Evolutionary conservation across 1,140 invertebrate species (phyloP).

Genomic region (Lordiphosa clarofinis): DNA sequence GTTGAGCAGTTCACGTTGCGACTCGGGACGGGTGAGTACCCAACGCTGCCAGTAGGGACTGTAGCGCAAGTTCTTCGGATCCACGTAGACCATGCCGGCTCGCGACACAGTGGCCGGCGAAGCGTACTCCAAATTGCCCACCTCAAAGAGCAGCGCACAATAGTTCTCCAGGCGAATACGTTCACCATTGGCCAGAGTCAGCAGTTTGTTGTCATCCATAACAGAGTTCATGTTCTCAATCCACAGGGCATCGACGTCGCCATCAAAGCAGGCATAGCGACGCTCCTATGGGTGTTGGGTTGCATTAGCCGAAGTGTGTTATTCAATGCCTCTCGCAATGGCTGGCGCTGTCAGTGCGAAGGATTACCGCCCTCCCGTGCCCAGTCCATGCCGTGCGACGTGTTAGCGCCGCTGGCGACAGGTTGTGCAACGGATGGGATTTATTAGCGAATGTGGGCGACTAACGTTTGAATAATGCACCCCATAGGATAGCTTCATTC

Average conservation of each 20-base stretch:
- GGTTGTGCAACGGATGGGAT: slow-evolving; percentile 54
- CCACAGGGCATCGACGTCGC: slow-evolving; percentile 95
- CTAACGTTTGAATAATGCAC: slow-evolving; percentile 60
- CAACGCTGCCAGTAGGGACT: slow-evolving; percentile 91
- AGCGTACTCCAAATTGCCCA: slow-evolving; percentile 92
- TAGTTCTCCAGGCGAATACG: slow-evolving; percentile 89
- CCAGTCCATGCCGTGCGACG: slow-evolving; percentile 34
- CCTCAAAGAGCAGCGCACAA: slow-evolving; percentile 93
- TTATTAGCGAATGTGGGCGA: slow-evolving; percentile 63
- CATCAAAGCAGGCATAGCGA: slow-evolving; percentile 93
- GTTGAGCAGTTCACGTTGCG: slow-evolving; percentile 58
- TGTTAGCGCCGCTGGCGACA: slow-evolving; percentile 10
- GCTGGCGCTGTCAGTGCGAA: slow-evolving; percentile 12
- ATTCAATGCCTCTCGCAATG: slow-evolving; percentile 44
- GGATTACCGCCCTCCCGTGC: slow-evolving; percentile 38
- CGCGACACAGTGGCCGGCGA: slow-evolving; percentile 95
- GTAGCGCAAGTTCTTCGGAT: slow-evolving; percentile 93
- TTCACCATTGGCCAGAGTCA: slow-evolving; percentile 94
- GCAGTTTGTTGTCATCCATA: slow-evolving; percentile 95
- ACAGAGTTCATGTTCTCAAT: slow-evolving; percentile 98
- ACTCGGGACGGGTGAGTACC: slow-evolving; percentile 80
- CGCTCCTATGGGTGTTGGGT: slow-evolving; percentile 81
- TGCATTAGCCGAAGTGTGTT: slow-evolving; percentile 71
- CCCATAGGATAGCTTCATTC: slow-evolving; percentile 1
- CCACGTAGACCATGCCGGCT: slow-evolving; percentile 96